A percentile compares a stretch with the other conserved stretches of the same genome.
Conservation (phyloP, 2,888 invertebrate species). For the Diploptera punctata region DNA sequence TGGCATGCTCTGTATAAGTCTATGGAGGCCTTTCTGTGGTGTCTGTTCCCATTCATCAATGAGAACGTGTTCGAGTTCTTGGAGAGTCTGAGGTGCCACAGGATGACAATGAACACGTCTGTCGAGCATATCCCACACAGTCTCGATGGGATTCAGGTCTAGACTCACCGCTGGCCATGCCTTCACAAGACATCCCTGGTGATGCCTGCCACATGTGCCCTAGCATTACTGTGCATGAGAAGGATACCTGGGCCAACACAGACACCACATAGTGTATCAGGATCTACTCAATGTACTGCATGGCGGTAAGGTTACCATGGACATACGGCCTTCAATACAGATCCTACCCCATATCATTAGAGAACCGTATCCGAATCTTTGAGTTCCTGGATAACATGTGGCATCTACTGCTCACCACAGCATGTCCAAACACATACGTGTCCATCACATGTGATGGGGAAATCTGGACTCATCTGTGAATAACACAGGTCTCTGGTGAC, state of each 20-base stretch:
- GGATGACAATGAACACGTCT: neutral
- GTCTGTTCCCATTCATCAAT: neutral
- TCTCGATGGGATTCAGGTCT: no score
- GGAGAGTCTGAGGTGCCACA: neutral
- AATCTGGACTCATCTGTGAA: neutral
- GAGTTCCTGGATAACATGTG: neutral
- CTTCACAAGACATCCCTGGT: no score
- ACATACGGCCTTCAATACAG: neutral
- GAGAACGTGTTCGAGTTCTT: no score
- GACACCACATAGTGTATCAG: neutral
- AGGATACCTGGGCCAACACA: no score
- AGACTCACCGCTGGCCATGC: neutral
- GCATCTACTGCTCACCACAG: neutral
- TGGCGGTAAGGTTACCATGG: neutral
- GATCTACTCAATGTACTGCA: neutral
- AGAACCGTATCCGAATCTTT: neutral
- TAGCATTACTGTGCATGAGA: no score
- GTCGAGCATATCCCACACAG: no score
- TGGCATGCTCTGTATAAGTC: neutral
- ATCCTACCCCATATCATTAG: neutral
- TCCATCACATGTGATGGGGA: neutral
- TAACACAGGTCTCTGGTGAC: no score
- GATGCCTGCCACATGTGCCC: no score
- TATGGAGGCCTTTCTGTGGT: neutral
- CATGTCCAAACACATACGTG: neutral